Conservation (phyloP, 2,797 vertebrate genomes). For the Gastrophryne carolinensis region DNA sequence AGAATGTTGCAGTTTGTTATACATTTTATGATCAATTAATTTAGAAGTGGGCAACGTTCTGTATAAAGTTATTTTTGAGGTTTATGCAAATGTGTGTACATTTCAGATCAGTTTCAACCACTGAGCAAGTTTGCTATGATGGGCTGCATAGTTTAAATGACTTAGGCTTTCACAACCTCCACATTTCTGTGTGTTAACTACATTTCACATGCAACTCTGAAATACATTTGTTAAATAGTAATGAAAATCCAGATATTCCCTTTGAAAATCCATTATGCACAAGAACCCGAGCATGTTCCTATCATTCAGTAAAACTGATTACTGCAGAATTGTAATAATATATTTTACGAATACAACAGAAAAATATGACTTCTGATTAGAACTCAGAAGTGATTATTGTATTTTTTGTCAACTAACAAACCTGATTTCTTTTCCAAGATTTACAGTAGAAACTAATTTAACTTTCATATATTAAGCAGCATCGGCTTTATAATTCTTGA, state of each 20-base stretch:
- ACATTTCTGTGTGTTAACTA: constrained; percentile 33
- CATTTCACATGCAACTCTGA: constrained; percentile 31
- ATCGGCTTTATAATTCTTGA: no score
- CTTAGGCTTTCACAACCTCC: constrained; percentile 10
- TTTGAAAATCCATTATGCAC: constrained; percentile 40
- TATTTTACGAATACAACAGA: constrained; percentile 5
- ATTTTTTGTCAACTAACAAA: not conserved
- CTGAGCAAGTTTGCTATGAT: constrained; percentile 34
- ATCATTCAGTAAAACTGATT: constrained; percentile 22
- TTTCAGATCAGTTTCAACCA: constrained; percentile 32
- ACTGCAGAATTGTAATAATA: not conserved
- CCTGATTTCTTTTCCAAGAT: not conserved
- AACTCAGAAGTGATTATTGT: not conserved
- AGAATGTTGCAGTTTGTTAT: not conserved
- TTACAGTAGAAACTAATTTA: not conserved
- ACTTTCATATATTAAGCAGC: not conserved
- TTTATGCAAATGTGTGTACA: constrained; percentile 47
- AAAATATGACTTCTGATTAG: not conserved
- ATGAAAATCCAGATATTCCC: constrained; percentile 41
- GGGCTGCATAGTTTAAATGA: constrained; percentile 15
- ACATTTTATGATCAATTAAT: constrained; percentile 12
- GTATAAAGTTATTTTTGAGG: constrained; percentile 9
- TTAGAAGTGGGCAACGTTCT: constrained; percentile 32
- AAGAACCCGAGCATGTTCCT: not conserved
- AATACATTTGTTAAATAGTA: constrained; percentile 45